phyloP scores from a whole-genome alignment of 2,888 invertebrate species.

The Drosophila tripunctata region DNA sequence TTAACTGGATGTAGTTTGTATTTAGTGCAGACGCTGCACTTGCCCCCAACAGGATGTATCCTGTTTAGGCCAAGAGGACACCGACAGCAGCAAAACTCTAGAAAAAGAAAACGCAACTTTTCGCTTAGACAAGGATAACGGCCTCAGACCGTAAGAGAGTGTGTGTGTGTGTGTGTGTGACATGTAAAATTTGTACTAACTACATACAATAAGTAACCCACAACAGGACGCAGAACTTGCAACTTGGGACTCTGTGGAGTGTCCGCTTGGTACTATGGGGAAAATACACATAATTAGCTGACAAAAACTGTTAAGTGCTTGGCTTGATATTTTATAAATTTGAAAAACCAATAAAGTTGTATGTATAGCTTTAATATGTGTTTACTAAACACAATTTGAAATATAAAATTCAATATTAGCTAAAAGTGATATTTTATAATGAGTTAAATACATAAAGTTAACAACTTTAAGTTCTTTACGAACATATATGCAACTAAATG shows the following conservation, averaged over 20 bases:
- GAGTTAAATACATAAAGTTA: no score
- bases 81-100: neutral
- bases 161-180: slow-evolving; percentile 3
- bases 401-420: no score
- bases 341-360: no score
- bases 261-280: neutral
- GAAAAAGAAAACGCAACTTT: slow-evolving; percentile 45
- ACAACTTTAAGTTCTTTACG: no score
- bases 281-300: neutral
- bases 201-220: slow-evolving; percentile 43
- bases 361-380: no score
- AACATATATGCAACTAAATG: no score
- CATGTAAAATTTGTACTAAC: slow-evolving; percentile 44
- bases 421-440: no score
- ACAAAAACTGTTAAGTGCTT: neutral
- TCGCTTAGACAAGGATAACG: slow-evolving; percentile 30
- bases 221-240: slow-evolving; percentile 16
- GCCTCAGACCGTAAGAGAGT: slow-evolving; percentile 2
- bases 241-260: slow-evolving; percentile 16
- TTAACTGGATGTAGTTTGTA: slow-evolving; percentile 53
- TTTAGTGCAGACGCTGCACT: slow-evolving; percentile 17
- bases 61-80: slow-evolving; percentile 32
- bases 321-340: no score
- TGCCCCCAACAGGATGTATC: slow-evolving; percentile 29
- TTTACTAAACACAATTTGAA: no score